Base-by-base conservation (phyloP, 1,140 invertebrate genomes). In the Habropoda laboriosa region DNA sequence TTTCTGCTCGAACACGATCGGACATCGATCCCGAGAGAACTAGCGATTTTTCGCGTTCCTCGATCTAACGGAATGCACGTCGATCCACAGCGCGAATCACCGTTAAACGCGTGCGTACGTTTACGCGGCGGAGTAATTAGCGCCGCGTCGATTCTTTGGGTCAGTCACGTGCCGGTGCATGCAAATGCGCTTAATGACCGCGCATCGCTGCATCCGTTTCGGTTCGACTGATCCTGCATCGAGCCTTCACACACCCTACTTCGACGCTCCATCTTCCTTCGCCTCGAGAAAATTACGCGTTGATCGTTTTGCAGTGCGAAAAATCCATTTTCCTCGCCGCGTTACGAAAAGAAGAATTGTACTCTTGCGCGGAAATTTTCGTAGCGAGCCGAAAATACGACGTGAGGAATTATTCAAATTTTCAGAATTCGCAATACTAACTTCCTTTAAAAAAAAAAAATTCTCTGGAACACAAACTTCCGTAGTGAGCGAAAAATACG, bases 101-200 rank as follows among this genome's bases (percentile, higher is more conserved):
- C 80, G 82, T 83, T 83, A 83, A 83, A 83, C 16, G 66, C 32
- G 63, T 55, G 77, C 66, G 49, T 64, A 49, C 77, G 61, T 57
- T 76, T 82, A 64, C 27, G 60, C 57, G 63, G 53, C 27, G 53
- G 55, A 27, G 57, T 83, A 84, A 84, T 84, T 83, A 84, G 51
- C 81, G 45, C 13, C 47, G 81, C 47, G 51, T 30, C 78, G 60
- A 74, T 73, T 57, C 24, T 49, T 57, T 42, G 24, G 67, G 45
- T 58, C 49, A 58, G 70, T 60, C 66, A 30, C 64, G 51, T n/a
- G 60, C 27, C 49, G 38, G n/a, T 76, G 53, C 75, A 71, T 32
- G 40, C 66, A 21, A 45, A 49, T 38, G 40, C 64, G n/a, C n/a
- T 74, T 24, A 42, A 61, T 30, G 35, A 3, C 10, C 38, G 27